Conservation (phyloP, 2,888 invertebrate species). For the Endomychus coccineus region DNA sequence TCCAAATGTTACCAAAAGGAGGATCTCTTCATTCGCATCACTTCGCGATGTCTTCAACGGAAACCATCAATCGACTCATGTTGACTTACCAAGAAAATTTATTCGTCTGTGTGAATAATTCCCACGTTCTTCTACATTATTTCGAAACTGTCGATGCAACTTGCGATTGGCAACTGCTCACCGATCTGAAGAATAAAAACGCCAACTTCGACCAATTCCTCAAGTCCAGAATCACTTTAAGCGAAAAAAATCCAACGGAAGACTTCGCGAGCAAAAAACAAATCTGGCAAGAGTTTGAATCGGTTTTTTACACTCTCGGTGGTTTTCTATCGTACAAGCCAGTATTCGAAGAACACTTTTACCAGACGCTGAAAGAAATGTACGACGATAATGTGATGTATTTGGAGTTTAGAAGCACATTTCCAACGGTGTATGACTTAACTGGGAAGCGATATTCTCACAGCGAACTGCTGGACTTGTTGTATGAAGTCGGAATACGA, state of each 20-base stretch:
- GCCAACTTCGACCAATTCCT: conserved; percentile 47
- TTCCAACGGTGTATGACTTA: conserved; percentile 50
- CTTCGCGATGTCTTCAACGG: conserved; percentile 53
- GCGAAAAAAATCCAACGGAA: conserved; percentile 43
- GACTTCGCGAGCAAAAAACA: conserved; percentile 49
- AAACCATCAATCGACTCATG: conserved; percentile 51
- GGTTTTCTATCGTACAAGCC: conserved; percentile 50
- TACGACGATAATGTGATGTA: conserved; percentile 58
- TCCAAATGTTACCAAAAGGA: conserved; percentile 67
- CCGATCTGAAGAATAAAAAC: conserved; percentile 10
- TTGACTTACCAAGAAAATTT: conserved; percentile 55
- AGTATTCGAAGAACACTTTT: conserved; percentile 50
- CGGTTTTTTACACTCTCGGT: conserved; percentile 49
- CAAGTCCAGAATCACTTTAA: conserved; percentile 49
- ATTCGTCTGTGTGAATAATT: conserved; percentile 44
- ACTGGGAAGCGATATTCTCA: conserved; percentile 45
- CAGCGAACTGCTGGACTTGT: conserved; percentile 42
- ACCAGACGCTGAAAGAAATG: conserved; percentile 50
- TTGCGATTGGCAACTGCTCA: conserved; percentile 17
- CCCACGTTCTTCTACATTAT: conserved; percentile 20
- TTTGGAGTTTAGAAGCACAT: conserved; percentile 50
- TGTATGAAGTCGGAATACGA: conserved; percentile 43
- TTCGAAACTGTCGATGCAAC: neutral
- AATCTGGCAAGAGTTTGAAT: conserved; percentile 53
- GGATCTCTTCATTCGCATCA: conserved; percentile 53